Evolutionary conservation across 2,797 vertebrate species (phyloP).

Genomic region (Silurus aristotelis): DNA sequence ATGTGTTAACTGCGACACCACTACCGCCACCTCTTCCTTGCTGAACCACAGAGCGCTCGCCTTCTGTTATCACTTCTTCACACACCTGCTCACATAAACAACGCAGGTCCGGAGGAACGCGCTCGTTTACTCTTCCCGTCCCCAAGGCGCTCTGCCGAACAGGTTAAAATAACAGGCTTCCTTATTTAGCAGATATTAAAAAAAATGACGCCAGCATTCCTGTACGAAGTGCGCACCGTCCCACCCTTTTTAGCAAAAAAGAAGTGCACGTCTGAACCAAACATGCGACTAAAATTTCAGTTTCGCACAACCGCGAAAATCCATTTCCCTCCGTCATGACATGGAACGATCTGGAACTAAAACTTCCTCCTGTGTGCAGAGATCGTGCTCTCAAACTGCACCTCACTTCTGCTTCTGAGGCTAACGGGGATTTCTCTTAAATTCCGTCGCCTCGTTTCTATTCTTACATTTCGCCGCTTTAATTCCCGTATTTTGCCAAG

Average conservation of each 20-base stretch:
- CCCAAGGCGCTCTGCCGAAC: conserved; percentile 6
- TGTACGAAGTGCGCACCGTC: background rate
- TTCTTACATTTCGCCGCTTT: background rate
- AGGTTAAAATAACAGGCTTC: conserved; percentile 11
- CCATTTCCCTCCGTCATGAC: conserved; percentile 27
- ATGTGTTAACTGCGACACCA: background rate
- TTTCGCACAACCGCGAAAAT: conserved; percentile 35
- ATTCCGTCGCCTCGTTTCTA: background rate
- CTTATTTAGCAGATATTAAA: conserved; percentile 12
- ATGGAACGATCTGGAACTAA: conserved; percentile 12
- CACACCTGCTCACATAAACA: conserved; percentile 50
- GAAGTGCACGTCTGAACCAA: background rate
- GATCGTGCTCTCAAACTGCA: background rate
- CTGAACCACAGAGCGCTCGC: conserved; percentile 38
- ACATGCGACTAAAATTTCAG: conserved; percentile 19
- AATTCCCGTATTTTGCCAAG: background rate
- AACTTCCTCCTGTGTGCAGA: conserved; percentile 23
- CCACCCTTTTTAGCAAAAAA: background rate
- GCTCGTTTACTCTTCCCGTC: background rate
- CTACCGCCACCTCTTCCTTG: background rate
- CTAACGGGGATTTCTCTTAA: background rate
- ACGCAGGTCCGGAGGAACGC: background rate
- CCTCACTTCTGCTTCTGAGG: conserved; percentile 20
- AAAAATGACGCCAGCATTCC: background rate
- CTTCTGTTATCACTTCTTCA: conserved; percentile 47